phyloP scores from a whole-genome alignment of 2,113 vertebrate species.

The Trinectes maculatus region DNA sequence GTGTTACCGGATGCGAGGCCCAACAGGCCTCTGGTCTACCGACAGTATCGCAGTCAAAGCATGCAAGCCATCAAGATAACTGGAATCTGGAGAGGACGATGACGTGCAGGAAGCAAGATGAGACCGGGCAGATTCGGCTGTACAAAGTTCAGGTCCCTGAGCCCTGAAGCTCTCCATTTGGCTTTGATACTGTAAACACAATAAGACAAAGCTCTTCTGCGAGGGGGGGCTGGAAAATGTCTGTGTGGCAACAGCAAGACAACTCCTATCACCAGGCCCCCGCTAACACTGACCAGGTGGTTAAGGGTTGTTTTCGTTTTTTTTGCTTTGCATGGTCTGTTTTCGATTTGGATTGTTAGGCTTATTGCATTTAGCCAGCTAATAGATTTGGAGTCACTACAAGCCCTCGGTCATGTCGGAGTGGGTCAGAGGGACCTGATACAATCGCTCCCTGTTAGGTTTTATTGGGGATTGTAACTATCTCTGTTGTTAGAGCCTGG shows the following conservation, averaged over 20 bases:
- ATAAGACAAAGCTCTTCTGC: slow-evolving; percentile 65
- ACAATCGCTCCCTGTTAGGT: slow-evolving; percentile 20
- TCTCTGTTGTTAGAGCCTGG: slow-evolving; percentile 4
- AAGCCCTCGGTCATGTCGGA: not conserved
- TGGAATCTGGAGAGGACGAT: slow-evolving; percentile 39
- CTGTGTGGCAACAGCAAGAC: slow-evolving; percentile 36
- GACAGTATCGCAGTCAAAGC: slow-evolving; percentile 17
- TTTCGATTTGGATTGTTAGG: not conserved
- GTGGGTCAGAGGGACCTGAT: slow-evolving; percentile 4
- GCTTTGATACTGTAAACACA: slow-evolving; percentile 66
- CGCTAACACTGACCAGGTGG: slow-evolving; percentile 11
- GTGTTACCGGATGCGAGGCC: slow-evolving; percentile 38
- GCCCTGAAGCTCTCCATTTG: slow-evolving; percentile 43
- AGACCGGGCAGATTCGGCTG: slow-evolving; percentile 40
- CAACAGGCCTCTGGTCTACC: slow-evolving; percentile 14
- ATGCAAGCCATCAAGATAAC: slow-evolving; percentile 43
- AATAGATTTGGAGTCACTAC: slow-evolving; percentile 2
- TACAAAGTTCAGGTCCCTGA: slow-evolving; percentile 54
- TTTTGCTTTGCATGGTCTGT: not conserved
- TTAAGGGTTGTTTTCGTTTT: not conserved
- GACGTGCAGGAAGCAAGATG: slow-evolving; percentile 35
- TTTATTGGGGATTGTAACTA: slow-evolving; percentile 17
- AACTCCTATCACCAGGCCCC: slow-evolving; percentile 23
- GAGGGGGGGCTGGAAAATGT: slow-evolving; percentile 55
- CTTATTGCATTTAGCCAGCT: not conserved